Conservation (phyloP, 2,888 invertebrate genomes). For the Cloeon dipterum region DNA sequence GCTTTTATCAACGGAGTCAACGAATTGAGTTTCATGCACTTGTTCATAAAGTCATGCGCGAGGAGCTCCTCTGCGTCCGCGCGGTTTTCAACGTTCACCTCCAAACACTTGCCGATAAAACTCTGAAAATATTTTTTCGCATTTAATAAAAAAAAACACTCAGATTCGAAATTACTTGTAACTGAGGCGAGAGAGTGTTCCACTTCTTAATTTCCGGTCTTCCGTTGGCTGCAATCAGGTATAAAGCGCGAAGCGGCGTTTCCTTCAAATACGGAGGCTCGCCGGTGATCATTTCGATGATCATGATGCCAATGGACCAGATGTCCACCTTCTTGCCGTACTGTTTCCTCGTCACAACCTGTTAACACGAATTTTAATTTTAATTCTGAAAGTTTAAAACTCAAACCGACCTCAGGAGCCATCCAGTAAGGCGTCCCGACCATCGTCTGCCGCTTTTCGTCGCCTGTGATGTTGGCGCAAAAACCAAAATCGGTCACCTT, state of each 20-base stretch:
- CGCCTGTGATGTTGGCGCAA: slow-evolving; percentile 87
- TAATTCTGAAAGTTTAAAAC: too few relatives aligned
- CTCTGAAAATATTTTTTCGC: slow-evolving; percentile 26
- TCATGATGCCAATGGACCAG: slow-evolving; percentile 96
- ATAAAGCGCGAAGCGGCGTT: slow-evolving; percentile 74
- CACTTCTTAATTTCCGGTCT: slow-evolving; percentile 74
- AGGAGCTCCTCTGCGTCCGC: slow-evolving; percentile 56
- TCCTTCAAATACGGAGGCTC: slow-evolving; percentile 94
- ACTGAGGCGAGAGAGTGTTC: slow-evolving; percentile 48
- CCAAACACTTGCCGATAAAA: slow-evolving; percentile 71
- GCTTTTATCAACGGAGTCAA: slow-evolving; percentile 77
- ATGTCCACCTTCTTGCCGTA: slow-evolving; percentile 87
- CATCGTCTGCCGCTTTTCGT: slow-evolving; percentile 90
- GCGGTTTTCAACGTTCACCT: slow-evolving; percentile 57
- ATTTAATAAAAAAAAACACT: too few relatives aligned
- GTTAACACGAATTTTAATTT: too few relatives aligned
- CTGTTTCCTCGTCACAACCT: slow-evolving; percentile 69
- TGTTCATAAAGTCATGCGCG: slow-evolving; percentile 52
- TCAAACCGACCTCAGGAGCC: slow-evolving; percentile 72
- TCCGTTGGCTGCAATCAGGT: slow-evolving; percentile 87
- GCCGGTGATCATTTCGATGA: slow-evolving; percentile 91
- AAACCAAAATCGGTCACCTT: slow-evolving; percentile 96
- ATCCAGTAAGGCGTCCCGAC: slow-evolving; percentile 98
- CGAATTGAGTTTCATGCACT: slow-evolving; percentile 56
- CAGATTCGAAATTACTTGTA: slow-evolving; percentile 16